phyloP scores from a whole-genome alignment of 2,797 vertebrate genomes.

The Brotula barbata region DNA sequence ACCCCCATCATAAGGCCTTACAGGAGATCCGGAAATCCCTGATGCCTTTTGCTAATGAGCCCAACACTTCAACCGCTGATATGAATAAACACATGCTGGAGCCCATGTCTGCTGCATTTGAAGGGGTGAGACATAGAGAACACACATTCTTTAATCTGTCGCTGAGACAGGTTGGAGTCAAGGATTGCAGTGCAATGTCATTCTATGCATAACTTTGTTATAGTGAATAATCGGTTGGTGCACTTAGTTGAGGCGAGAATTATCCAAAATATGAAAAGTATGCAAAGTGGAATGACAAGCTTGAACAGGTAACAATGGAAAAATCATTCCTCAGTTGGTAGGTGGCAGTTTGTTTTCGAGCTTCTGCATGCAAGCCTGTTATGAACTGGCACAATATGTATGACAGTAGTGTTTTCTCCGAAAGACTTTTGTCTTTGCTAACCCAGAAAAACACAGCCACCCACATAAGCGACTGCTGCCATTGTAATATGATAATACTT shows the following conservation, averaged over 20 bases:
- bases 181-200: conserved; percentile 27
- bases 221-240: conserved; percentile 16
- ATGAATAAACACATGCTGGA: conserved; percentile 88
- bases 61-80: conserved; percentile 79
- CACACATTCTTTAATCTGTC: too few relatives aligned
- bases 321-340: conserved; percentile 25
- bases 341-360: conserved; percentile 29
- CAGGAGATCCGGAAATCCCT: conserved; percentile 95
- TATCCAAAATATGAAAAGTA: conserved; percentile 67
- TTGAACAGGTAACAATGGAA: conserved; percentile 39
- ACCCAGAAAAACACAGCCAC: too few relatives aligned
- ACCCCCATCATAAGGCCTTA: conserved; percentile 89
- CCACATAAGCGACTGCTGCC: too few relatives aligned
- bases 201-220: conserved; percentile 41
- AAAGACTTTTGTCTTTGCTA: too few relatives aligned
- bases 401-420: not conserved
- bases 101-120: conserved; percentile 85
- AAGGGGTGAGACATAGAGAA: conserved; percentile 82
- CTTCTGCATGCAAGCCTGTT: not conserved
- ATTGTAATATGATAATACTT: too few relatives aligned
- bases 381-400: not conserved
- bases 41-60: conserved; percentile 89
- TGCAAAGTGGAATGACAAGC: conserved; percentile 68
- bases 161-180: conserved; percentile 12
- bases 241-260: conserved; percentile 45